Evolutionary conservation across 2,797 vertebrate species (phyloP).

Genomic region (Cynopterus sphinx): DNA sequence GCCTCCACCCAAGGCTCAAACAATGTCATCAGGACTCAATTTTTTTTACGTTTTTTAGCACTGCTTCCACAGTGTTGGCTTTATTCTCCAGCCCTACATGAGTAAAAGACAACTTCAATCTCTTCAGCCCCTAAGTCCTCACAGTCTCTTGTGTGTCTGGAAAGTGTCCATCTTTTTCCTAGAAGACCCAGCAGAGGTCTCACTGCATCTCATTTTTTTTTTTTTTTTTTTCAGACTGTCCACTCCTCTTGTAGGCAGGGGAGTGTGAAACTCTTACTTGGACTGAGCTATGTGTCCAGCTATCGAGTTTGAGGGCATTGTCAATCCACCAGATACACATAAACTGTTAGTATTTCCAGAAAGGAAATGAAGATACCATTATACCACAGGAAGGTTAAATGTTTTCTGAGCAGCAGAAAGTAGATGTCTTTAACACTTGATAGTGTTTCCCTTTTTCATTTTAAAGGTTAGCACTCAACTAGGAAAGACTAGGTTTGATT

Average conservation of each 20-base stretch:
- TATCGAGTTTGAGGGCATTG: not conserved
- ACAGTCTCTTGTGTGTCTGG: not conserved
- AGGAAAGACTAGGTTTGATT: not conserved
- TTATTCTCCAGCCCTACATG: not conserved
- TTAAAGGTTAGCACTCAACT: not conserved
- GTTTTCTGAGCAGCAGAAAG: not conserved
- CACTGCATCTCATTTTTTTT: not conserved
- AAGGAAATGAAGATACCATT: not conserved
- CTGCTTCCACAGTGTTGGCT: not conserved
- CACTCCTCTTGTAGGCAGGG: not conserved
- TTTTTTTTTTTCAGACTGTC: not conserved
- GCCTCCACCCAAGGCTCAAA: not conserved
- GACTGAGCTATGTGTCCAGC: not conserved
- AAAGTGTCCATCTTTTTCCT: not conserved
- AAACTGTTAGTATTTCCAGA: not conserved
- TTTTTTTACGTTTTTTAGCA: constrained; percentile 4
- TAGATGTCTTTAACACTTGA: not conserved
- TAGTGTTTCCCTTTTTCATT: constrained; percentile 13
- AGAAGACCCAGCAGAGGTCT: not conserved
- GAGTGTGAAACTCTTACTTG: not conserved
- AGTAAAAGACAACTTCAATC: constrained; percentile 3
- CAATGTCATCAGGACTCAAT: not conserved
- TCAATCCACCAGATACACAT: not conserved
- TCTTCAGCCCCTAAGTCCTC: not conserved
- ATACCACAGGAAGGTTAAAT: not conserved